phyloP scores from a whole-genome alignment of 2,888 invertebrate species.

The Andrena minutula region DNA sequence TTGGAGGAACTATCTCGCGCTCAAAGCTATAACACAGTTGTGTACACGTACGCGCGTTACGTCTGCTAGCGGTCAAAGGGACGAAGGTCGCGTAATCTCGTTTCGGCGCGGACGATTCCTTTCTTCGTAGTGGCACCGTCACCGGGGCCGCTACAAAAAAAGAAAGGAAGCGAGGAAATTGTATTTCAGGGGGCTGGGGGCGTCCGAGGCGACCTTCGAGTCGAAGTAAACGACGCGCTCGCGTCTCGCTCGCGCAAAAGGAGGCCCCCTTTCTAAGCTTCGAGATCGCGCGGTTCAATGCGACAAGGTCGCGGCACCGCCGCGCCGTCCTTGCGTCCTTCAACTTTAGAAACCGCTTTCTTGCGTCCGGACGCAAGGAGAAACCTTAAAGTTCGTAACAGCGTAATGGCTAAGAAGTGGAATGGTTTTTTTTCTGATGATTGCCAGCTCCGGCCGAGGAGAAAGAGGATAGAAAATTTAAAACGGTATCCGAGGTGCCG shows the following conservation, averaged over 20 bases:
- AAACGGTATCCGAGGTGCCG: slow-evolving; percentile 87
- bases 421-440: background rate
- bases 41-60: too few relatives aligned
- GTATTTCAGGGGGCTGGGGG: slow-evolving; percentile 8
- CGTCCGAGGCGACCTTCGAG: slow-evolving; percentile 36
- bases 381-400: background rate
- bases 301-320: slow-evolving; percentile 27
- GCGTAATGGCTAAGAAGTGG: background rate
- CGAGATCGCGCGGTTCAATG: slow-evolving; percentile 22
- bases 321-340: slow-evolving; percentile 33
- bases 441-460: slow-evolving; percentile 21
- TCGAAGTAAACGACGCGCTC: slow-evolving; percentile 3
- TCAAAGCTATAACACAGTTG: too few relatives aligned
- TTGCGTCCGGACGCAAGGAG: slow-evolving; percentile 5
- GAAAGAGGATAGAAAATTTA: slow-evolving; percentile 61
- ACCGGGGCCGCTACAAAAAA: background rate
- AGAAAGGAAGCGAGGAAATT: slow-evolving; percentile 3
- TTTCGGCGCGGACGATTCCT: background rate
- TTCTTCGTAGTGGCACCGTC: background rate
- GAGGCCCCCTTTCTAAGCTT: slow-evolving; percentile 49
- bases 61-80: background rate
- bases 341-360: slow-evolving; percentile 34
- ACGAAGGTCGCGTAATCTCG: background rate
- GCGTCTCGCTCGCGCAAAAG: slow-evolving; percentile 19
- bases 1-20: background rate